Conservation (phyloP, 2,113 vertebrate species). For the Platanista minor region DNA sequence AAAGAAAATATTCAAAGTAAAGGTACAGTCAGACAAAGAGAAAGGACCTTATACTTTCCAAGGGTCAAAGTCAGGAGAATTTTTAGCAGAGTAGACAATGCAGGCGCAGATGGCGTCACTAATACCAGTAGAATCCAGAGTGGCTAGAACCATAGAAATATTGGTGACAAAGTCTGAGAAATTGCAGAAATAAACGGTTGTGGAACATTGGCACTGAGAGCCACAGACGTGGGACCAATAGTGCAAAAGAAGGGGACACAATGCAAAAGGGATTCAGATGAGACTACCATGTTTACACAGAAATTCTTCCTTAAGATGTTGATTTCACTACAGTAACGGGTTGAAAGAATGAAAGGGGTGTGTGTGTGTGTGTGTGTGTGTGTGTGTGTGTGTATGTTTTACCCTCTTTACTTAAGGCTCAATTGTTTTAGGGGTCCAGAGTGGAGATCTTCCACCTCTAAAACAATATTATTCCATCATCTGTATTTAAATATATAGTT, state of each 20-base stretch:
- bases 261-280: neutral
- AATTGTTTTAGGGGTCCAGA: neutral
- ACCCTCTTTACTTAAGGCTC: neutral
- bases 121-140: neutral
- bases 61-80: neutral
- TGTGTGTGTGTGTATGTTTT: neutral
- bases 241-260: neutral
- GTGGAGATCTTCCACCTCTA: neutral
- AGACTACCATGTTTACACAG: neutral
- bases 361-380: no score
- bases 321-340: neutral
- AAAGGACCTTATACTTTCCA: neutral
- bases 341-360: neutral
- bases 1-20: conserved; percentile 24
- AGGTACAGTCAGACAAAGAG: neutral
- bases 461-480: neutral
- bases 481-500: neutral
- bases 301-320: neutral
- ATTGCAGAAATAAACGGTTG: neutral
- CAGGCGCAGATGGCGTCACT: neutral
- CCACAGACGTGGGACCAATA: neutral
- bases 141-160: neutral
- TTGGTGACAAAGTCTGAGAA: neutral
- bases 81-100: neutral
- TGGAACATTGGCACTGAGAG: neutral